A percentile compares a stretch with the other conserved stretches of the same genome.
Conservation (phyloP, 2,797 vertebrate species). For the Epinephelus awoara region DNA sequence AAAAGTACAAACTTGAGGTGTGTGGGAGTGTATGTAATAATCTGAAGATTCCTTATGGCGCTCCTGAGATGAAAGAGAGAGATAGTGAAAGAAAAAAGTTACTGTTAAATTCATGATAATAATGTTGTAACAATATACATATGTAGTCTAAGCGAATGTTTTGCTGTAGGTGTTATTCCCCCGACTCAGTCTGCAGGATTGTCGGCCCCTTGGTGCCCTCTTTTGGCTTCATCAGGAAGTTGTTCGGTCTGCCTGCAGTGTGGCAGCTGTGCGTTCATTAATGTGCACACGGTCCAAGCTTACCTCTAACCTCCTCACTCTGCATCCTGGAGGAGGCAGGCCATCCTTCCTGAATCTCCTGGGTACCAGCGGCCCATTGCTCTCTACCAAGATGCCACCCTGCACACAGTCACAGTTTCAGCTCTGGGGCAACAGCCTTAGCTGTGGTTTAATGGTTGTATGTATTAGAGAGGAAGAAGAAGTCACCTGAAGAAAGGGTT, state of each 20-base stretch:
- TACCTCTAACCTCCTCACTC: slow-evolving; percentile 3
- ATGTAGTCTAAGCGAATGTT: too few relatives aligned
- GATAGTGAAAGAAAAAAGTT: neutral
- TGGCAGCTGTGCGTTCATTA: neutral
- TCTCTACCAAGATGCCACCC: slow-evolving; percentile 48
- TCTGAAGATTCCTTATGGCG: neutral
- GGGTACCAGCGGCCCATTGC: neutral
- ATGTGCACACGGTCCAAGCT: neutral
- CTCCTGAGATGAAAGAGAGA: slow-evolving; percentile 15
- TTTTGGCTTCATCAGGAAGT: neutral
- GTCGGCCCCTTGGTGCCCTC: neutral
- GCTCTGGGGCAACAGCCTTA: too few relatives aligned
- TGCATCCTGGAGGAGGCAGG: slow-evolving; percentile 2
- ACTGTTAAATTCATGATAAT: neutral
- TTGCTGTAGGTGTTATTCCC: too few relatives aligned
- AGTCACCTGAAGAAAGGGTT: slow-evolving; percentile 86
- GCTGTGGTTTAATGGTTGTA: too few relatives aligned
- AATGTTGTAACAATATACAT: neutral
- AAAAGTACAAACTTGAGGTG: neutral
- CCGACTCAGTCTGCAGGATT: neutral
- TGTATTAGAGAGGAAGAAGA: neutral
- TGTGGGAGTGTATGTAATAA: neutral
- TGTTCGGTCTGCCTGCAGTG: neutral
- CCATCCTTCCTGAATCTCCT: too few relatives aligned
- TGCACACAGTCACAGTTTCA: slow-evolving; percentile 30